Evolutionary conservation across 2,888 invertebrate genomes (phyloP), one percentile per base, ranked within the genome.

Genomic region (Psylliodes chrysocephalus): DNA sequence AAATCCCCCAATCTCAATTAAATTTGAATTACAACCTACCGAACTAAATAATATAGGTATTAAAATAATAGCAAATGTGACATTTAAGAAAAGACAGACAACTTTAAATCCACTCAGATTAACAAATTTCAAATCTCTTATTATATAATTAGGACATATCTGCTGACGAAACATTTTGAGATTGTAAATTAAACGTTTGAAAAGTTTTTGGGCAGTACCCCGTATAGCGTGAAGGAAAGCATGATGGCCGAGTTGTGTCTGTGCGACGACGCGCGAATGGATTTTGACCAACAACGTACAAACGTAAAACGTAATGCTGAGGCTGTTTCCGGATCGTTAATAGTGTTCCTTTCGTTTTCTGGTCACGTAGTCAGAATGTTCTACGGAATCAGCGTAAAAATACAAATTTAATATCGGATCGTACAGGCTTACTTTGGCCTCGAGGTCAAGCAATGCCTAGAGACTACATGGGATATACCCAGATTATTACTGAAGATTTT

Each of bases 321-420:
- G 49, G 73, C 78, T 74, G 77, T 78, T 80, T 79, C 80, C 75
- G 82, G 84, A 84, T 84, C 85, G 85, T 85, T 86, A 86, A 86
- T 85, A 84, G 85, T 80, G 79, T 79, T 78, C 75, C 78, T 81
- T 85, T 84, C 78, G 79, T 81, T 85, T 85, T 85, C 85, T 79
- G 79, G 82, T 85, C 86, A 86, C 86, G 86, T 85, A 82, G 71
- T 77, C 75, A 68, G 81, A 82, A 84, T 84, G 83, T 84, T 84
- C 84, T 83, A 84, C 83, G 84, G 86, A 86, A 86, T 86, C 86
- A 85, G 85, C 85, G 85, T 85, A 86, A 86, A 86, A 86, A 86
- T 86, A 86, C 85, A 86, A 86, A 86, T 86, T 86, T 86, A 86
- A 86, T 86, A 86, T 85, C 84, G 79, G 79, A 75, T 77, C 76